Conservation (phyloP, 92 coral and sea anemone genomes). For the Phymanthus crucifer region DNA sequence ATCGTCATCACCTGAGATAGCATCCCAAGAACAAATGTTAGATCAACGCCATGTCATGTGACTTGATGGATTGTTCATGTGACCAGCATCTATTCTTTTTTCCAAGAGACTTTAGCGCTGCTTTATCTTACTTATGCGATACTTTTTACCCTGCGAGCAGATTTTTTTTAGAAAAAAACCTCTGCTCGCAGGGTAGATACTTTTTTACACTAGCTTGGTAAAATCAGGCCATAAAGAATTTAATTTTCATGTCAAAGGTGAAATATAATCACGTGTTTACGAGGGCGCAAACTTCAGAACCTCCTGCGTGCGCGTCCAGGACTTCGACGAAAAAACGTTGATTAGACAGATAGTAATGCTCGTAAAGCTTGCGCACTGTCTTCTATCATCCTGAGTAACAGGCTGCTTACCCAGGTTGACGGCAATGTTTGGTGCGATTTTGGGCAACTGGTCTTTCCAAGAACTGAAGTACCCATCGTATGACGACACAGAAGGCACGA, state of each 20-base stretch:
- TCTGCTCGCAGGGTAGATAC: no score
- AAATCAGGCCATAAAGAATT: no score
- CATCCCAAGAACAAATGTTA: neutral
- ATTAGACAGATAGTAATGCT: neutral
- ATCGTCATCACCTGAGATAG: slow-evolving; percentile 64
- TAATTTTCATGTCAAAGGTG: no score
- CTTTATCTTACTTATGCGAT: no score
- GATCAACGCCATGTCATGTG: no score
- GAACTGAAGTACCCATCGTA: slow-evolving; percentile 58
- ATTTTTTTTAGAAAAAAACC: neutral
- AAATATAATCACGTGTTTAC: no score
- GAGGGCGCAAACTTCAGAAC: no score
- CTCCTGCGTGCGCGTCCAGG: neutral
- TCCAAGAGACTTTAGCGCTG: no score
- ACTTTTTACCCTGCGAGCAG: neutral
- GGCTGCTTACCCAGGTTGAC: slow-evolving; percentile 70
- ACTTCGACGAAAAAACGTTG: neutral
- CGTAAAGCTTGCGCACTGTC: neutral
- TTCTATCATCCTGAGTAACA: neutral
- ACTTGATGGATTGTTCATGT: no score
- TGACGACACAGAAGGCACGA: slow-evolving; percentile 55
- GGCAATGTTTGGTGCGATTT: slow-evolving; percentile 55
- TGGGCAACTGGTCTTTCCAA: slow-evolving; percentile 56
- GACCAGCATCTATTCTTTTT: no score
- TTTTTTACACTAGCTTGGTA: no score